phyloP scores from a whole-genome alignment of 2,888 invertebrate genomes.

The Lissonota sp. region DNA sequence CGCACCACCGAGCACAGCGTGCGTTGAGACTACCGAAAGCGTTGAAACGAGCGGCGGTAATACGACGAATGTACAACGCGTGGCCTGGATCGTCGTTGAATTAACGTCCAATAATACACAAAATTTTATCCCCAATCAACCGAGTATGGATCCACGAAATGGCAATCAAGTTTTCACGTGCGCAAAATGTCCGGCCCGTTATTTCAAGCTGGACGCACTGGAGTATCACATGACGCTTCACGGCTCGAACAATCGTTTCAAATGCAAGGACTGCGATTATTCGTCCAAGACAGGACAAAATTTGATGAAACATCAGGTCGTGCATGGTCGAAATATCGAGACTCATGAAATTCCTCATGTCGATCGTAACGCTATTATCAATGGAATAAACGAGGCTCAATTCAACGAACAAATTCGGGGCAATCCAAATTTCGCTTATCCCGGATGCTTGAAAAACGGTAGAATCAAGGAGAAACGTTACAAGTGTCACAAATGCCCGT shows the following conservation, averaged over 20 bases:
- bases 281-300: slow-evolving; percentile 89
- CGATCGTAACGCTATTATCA: too few relatives aligned
- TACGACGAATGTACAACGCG: slow-evolving; percentile 7
- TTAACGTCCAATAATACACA: slow-evolving; percentile 15
- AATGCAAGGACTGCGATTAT: slow-evolving; percentile 90
- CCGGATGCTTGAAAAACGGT: slow-evolving; percentile 90
- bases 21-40: slow-evolving; percentile 74
- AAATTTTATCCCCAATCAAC: not conserved
- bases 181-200: slow-evolving; percentile 89
- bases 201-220: slow-evolving; percentile 89
- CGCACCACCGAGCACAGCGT: slow-evolving; percentile 87
- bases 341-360: slow-evolving; percentile 18
- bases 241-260: slow-evolving; percentile 87
- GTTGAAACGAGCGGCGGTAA: slow-evolving; percentile 39
- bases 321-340: slow-evolving; percentile 81
- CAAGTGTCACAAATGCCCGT: slow-evolving; percentile 94
- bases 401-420: slow-evolving; percentile 89
- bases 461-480: slow-evolving; percentile 91
- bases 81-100: slow-evolving; percentile 81
- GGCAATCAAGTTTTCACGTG: slow-evolving; percentile 83
- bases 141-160: slow-evolving; percentile 64
- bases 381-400: slow-evolving; percentile 80
- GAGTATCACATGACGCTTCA: slow-evolving; percentile 89
- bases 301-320: slow-evolving; percentile 87
- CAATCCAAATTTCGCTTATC: slow-evolving; percentile 91